Evolutionary conservation across 1,140 invertebrate species (phyloP).

Genomic region (Drosophila paulistorum): DNA sequence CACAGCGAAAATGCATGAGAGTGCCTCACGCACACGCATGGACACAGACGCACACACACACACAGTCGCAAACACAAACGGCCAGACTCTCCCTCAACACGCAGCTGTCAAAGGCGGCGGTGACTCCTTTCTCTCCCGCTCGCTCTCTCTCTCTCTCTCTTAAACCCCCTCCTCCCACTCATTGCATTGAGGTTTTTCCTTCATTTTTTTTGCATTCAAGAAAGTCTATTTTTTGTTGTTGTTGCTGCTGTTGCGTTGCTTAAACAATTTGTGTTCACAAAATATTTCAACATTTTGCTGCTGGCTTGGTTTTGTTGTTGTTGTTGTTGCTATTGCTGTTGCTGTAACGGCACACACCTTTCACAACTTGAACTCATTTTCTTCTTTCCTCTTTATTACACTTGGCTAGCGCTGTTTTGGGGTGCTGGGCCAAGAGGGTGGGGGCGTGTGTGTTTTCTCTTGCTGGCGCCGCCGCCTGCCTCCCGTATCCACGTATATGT

Average conservation of each 20-base stretch:
- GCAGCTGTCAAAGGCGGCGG: conserved; percentile 41
- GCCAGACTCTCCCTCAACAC: conserved; percentile 24
- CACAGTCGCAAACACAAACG: conserved; percentile 23
- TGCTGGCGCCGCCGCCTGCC: conserved; percentile 71
- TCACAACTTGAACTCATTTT: conserved; percentile 83
- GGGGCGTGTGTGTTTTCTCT: conserved; percentile 68
- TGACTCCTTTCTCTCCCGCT: conserved; percentile 12
- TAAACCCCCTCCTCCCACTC: conserved; percentile 31
- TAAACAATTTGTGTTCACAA: conserved; percentile 71
- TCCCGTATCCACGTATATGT: conserved; percentile 27
- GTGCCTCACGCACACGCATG: conserved; percentile 32
- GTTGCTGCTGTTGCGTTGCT: conserved; percentile 51
- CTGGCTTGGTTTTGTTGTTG: background rate
- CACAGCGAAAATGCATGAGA: conserved; percentile 37
- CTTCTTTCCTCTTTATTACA: conserved; percentile 70
- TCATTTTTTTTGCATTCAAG: conserved; percentile 46
- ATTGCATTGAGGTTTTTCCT: conserved; percentile 34
- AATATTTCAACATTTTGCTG: conserved; percentile 58
- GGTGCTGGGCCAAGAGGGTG: conserved; percentile 29
- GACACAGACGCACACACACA: conserved; percentile 22
- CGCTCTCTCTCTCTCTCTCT: background rate
- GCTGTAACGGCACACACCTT: conserved; percentile 79
- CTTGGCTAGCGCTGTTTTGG: conserved; percentile 47
- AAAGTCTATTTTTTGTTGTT: conserved; percentile 61
- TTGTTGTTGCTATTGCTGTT: conserved; percentile 7